These are phyloP conservation scores for Nyctibius bracteatus DNA, from an alignment of 2,113 vertebrate species.

Conservation along the genomic window DNA sequence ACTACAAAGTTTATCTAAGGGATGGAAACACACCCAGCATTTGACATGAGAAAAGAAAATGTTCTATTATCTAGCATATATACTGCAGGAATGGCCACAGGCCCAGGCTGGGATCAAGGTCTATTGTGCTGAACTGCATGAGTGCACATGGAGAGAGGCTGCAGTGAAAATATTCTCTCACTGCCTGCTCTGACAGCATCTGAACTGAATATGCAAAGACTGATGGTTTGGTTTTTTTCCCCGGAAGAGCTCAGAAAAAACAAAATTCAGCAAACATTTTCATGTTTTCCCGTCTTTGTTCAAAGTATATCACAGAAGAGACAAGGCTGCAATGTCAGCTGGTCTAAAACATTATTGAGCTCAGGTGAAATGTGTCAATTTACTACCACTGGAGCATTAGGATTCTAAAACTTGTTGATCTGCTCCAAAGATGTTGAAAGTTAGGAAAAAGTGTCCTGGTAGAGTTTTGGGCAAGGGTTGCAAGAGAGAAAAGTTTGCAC, in stretches of 20 bases:
- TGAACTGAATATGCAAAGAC: background rate
- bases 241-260: background rate
- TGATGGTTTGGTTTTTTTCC: background rate
- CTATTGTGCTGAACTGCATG: background rate
- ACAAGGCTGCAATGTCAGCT: background rate
- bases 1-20: background rate
- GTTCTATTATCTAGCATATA: background rate
- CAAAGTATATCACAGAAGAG: background rate
- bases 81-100: background rate
- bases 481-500: background rate
- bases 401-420: background rate
- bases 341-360: background rate
- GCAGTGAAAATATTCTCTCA: background rate
- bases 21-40: slow-evolving; percentile 13
- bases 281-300: background rate
- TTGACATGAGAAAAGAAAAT: background rate
- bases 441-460: background rate
- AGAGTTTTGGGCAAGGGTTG: background rate
- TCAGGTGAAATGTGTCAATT: background rate
- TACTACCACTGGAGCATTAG: background rate
- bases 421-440: background rate
- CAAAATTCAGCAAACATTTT: background rate
- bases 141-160: background rate
- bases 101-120: background rate
- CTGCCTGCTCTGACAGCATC: background rate